Conservation (phyloP, 2,797 vertebrate genomes). For the Arvicola amphibius region DNA sequence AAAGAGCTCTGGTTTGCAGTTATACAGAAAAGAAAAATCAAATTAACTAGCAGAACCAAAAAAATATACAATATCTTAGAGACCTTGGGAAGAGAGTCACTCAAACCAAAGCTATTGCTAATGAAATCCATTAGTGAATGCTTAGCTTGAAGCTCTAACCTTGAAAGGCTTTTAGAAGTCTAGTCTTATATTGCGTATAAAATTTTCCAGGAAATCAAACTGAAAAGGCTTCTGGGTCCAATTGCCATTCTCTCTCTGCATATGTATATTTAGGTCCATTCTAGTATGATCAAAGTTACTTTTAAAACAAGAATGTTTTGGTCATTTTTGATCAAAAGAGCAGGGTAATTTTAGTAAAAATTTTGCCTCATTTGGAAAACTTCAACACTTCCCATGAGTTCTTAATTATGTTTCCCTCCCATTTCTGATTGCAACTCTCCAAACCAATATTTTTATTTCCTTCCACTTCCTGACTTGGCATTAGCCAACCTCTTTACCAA, state of each 20-base stretch:
- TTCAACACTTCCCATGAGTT: not conserved
- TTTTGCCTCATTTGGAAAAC: not conserved
- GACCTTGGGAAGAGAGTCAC: not conserved
- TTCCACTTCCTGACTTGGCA: not conserved
- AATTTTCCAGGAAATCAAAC: slow-evolving; percentile 19
- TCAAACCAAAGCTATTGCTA: not conserved
- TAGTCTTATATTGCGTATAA: not conserved
- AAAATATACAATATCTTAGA: not conserved
- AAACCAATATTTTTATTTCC: not conserved
- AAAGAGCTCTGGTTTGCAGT: not conserved
- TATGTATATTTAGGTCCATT: not conserved
- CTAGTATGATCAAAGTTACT: not conserved
- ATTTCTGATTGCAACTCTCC: not conserved
- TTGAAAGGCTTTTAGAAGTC: not conserved
- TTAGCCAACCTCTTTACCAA: not conserved
- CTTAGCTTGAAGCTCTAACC: not conserved
- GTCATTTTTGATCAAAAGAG: slow-evolving; percentile 9
- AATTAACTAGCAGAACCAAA: slow-evolving; percentile 3
- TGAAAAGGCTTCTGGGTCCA: not conserved
- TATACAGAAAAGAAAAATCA: not conserved
- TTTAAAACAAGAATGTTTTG: slow-evolving; percentile 16
- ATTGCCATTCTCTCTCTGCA: not conserved
- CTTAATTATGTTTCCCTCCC: not conserved
- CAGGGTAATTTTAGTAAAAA: not conserved
- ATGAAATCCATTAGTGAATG: not conserved